phyloP scores from a whole-genome alignment of 2,888 invertebrate species.

The Philonicus albiceps region DNA sequence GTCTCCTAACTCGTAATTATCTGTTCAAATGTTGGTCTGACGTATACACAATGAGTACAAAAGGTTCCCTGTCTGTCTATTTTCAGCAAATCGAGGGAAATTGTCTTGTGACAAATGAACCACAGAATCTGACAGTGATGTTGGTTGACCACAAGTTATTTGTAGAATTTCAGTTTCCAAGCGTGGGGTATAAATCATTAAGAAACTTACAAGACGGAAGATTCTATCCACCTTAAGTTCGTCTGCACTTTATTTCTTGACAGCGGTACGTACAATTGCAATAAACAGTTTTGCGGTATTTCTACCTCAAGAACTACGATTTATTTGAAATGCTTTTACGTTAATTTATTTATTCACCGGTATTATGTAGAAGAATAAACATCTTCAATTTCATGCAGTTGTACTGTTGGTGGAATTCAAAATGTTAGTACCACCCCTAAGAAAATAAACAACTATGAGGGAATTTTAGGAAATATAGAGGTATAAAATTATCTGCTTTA shows the following conservation, averaged over 20 bases:
- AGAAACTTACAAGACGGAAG: neutral
- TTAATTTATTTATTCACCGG: neutral
- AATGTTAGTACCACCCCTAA: too few species aligned
- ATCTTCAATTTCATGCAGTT: too few species aligned
- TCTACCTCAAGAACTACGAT: neutral
- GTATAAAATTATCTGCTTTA: too few species aligned
- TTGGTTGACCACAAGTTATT: conserved; percentile 35
- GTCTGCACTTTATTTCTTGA: neutral
- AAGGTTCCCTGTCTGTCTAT: neutral
- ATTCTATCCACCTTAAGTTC: neutral
- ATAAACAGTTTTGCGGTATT: neutral
- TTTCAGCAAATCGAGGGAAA: conserved; percentile 23
- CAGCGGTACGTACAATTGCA: neutral
- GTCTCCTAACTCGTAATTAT: conserved; percentile 1
- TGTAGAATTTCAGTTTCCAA: conserved; percentile 2
- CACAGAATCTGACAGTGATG: conserved; percentile 35
- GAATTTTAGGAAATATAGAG: too few species aligned
- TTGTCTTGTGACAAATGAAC: conserved; percentile 33
- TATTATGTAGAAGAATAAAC: too few species aligned
- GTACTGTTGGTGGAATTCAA: too few species aligned
- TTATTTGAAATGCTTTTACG: neutral
- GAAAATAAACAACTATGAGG: too few species aligned
- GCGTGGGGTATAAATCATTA: conserved; percentile 10
- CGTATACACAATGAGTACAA: conserved; percentile 24
- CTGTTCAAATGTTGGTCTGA: conserved; percentile 24